Evolutionary conservation across 2,888 invertebrate genomes (phyloP), one percentile per base, ranked within the genome.

Genomic region (Hemistola chrysoprasaria): DNA sequence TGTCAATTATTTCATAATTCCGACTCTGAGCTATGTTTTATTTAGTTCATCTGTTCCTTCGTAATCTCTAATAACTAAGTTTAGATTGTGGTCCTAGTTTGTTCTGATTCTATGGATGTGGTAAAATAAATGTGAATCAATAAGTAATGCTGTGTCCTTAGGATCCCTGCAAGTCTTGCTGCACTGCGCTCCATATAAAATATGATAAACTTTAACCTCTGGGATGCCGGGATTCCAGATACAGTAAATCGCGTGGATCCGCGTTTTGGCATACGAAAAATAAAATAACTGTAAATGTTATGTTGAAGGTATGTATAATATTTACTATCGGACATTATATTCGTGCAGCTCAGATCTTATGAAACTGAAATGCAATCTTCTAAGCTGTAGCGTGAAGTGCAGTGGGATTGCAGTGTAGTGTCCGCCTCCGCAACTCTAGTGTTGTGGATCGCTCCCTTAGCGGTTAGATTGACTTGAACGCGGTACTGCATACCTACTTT

Each of bases 1-100:
- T 87, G 88, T 88, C 88, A 88, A 88, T 88, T 88, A 88, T 84
- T 85, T 85, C 81, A 75, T 78, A 73, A 75, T 77, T 76, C 73
- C 78, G 70, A 70, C 66, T 72, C 70, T 67, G 65, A 65, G 69
- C 50, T 46, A 41, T 40, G 23, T 76, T 74, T 62, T 59, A 63
- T 72, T 53, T 53, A 47, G 56, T 66, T 67, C 57, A 52, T 56
- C 57, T 59, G 51, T 62, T 68, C 66, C 69, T 71, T 62, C 60
- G 53, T 61, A 69, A 56, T 62, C 62, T 70, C 56, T 71, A 64
- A 59, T 57, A 65, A 65, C 61, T 62, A 60, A 65, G 65, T 74
- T 79, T 79, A 81, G 76, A 78, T 67, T 68, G 67, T 72, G 65
- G 65, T 73, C 66, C 71, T 80, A 81, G 79, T 78, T 80, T 74